Percentiles rank a stretch among this genome's conserved stretches.
Evolutionary conservation across 2,888 invertebrate species (phyloP).

Genomic region (Chloroclystis v-ata): DNA sequence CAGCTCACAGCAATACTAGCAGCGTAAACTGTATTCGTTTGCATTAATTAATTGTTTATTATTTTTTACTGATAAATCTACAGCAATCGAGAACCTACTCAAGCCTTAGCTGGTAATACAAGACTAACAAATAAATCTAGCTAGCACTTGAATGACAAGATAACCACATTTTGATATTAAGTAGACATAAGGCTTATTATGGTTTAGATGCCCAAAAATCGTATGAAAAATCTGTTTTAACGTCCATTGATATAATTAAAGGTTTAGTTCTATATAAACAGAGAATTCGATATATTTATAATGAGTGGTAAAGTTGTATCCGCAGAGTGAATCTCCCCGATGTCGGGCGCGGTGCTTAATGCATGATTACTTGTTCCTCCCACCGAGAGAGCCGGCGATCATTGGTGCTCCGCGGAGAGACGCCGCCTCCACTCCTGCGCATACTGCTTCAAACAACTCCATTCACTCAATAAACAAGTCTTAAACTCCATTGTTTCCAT

Average conservation of each 20-base stretch:
- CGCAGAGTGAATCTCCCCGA: conserved; percentile 50
- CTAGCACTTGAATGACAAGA: no score
- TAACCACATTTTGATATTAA: no score
- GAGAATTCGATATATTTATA: conserved; percentile 43
- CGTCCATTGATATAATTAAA: conserved; percentile 37
- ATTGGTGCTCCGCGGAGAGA: conserved; percentile 60
- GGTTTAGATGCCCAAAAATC: no score
- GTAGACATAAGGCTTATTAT: no score
- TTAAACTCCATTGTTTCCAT: conserved; percentile 70
- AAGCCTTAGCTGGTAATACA: no score
- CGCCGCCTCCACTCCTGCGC: conserved; percentile 73
- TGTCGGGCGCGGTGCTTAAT: conserved; percentile 52
- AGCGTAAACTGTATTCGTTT: no score
- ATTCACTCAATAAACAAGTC: conserved; percentile 74
- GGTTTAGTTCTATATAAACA: conserved; percentile 35
- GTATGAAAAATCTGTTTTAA: no score
- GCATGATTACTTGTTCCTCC: conserved; percentile 71
- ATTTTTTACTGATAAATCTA: no score
- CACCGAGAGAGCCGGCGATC: conserved; percentile 57
- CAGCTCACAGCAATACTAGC: no score
- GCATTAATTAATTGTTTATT: no score
- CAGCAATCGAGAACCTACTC: no score
- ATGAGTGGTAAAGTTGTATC: conserved; percentile 50
- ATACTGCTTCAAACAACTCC: conserved; percentile 71
- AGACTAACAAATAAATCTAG: no score